Evolutionary conservation across 2,797 vertebrate genomes (phyloP).

Genomic region (Cryptoblepharus egeriae): DNA sequence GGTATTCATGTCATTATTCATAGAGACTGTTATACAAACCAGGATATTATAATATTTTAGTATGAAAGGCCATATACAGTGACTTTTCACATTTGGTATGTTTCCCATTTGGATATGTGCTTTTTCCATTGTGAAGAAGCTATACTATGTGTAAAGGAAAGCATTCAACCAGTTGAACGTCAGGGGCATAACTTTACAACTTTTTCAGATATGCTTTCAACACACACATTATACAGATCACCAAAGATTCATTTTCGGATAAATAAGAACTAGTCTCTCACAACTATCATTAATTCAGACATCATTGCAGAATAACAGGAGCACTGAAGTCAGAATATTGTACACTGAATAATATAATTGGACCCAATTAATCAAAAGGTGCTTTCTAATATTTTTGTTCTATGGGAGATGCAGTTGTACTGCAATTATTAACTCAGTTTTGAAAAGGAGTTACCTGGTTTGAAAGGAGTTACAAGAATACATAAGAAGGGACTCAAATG

Average conservation of each 20-base stretch:
- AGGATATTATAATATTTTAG: background rate
- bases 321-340: background rate
- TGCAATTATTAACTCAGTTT: background rate
- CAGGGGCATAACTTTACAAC: background rate
- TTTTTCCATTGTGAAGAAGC: background rate
- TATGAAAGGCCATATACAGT: background rate
- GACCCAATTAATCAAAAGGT: no score
- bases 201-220: background rate
- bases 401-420: no score
- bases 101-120: background rate
- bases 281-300: background rate
- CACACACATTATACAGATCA: background rate
- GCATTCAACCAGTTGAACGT: background rate
- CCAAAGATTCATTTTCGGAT: background rate
- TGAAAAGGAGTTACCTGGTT: background rate
- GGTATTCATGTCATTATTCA: background rate
- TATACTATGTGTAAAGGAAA: background rate
- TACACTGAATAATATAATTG: background rate
- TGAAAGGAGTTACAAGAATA: no score
- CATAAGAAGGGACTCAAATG: background rate
- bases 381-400: no score
- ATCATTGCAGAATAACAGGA: background rate
- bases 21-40: background rate
- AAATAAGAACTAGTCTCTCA: background rate
- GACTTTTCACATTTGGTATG: background rate